These are phyloP conservation scores for Bombycilla garrulus DNA, from an alignment of 2,113 vertebrate genomes.

Conservation along the genomic window DNA sequence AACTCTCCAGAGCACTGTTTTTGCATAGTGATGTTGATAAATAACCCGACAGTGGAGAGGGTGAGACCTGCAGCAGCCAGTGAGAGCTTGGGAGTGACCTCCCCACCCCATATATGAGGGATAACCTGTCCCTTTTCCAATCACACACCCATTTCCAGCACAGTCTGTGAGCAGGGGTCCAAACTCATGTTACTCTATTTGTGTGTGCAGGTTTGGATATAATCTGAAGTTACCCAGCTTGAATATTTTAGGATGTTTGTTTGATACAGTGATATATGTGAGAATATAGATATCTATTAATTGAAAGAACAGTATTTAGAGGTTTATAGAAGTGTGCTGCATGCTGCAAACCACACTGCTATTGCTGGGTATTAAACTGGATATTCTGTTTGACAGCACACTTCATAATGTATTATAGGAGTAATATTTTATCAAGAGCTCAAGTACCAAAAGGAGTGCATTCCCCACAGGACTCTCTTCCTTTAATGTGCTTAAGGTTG, in stretches of 20 bases:
- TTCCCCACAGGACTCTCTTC: background rate
- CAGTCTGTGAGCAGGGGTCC: background rate
- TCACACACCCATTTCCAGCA: background rate
- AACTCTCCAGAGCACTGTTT: background rate
- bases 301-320: background rate
- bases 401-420: background rate
- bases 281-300: background rate
- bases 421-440: background rate
- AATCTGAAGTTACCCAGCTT: background rate
- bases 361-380: background rate
- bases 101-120: fast-evolving
- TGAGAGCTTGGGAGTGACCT: background rate
- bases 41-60: background rate
- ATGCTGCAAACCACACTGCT: background rate
- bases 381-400: background rate
- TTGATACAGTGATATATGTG: background rate
- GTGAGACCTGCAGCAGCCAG: background rate
- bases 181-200: background rate
- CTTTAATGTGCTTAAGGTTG: background rate
- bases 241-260: background rate
- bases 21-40: background rate
- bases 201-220: background rate
- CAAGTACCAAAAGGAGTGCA: background rate
- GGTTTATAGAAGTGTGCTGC: background rate
- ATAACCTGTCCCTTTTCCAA: background rate